Conservation (phyloP, 1,140 invertebrate species). For the Zelostemma sp. region DNA sequence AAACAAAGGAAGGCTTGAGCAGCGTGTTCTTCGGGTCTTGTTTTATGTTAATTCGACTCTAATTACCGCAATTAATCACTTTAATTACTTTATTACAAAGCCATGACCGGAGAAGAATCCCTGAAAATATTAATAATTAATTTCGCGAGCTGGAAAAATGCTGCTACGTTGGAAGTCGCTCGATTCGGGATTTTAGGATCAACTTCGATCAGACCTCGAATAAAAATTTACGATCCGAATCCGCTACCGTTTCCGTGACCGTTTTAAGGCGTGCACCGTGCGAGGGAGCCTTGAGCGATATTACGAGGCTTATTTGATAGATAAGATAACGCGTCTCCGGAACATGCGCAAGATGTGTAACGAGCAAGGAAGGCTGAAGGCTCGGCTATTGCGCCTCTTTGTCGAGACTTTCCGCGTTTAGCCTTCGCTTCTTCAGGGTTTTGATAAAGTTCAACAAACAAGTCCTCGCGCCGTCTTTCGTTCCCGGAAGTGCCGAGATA, state of each 20-base stretch:
- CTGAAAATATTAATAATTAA: too few species aligned
- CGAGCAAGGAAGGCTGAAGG: conserved; percentile 15
- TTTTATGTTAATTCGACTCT: too few species aligned
- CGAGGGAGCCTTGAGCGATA: conserved; percentile 4
- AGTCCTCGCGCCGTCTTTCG: too few species aligned
- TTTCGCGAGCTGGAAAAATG: too few species aligned
- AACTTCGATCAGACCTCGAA: conserved; percentile 3
- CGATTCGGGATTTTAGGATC: too few species aligned
- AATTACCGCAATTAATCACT: too few species aligned
- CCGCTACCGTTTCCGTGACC: conserved; percentile 4
- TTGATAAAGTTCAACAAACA: conserved; percentile 5
- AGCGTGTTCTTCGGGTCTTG: too few species aligned
- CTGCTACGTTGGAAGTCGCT: too few species aligned
- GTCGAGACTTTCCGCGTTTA: conserved; percentile 15
- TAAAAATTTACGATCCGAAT: conserved; percentile 4
- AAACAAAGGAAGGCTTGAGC: too few species aligned
- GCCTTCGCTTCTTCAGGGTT: conserved; percentile 7
- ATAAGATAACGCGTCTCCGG: conserved; percentile 34
- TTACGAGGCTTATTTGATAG: conserved; percentile 9
- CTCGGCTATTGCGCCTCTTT: conserved; percentile 4
- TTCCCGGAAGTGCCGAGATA: too few species aligned
- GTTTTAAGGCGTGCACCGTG: conserved; percentile 8
- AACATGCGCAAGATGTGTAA: conserved; percentile 37
- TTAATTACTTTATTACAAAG: too few species aligned
- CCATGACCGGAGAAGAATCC: too few species aligned